Base-by-base conservation (phyloP, 2,113 vertebrate genomes). In the Esox niger region DNA sequence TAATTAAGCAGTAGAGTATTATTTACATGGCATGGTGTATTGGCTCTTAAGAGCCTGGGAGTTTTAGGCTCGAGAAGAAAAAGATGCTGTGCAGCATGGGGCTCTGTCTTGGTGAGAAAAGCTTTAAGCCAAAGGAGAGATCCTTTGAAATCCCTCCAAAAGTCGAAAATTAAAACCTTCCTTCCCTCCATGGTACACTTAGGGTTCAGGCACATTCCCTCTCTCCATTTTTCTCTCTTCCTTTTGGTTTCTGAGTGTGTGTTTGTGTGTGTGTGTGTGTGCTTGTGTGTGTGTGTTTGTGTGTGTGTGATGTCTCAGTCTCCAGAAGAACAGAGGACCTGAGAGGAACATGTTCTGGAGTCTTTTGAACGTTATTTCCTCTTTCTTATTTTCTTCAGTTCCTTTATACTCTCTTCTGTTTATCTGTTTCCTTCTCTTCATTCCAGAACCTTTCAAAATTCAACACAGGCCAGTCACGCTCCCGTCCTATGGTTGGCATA, bases 121-220 rank as follows among this genome's bases (percentile, higher is more conserved):
- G 76, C 76, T 76, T 77, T 70, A 75, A 74, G 38, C 58, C n/a
- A 30, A n/a, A 47, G 35, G 9, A 38, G 11, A 38, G 35, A 38
- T 64, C 66, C 62, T 84, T 76, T 77, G 67, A 86, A 81, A 81
- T 64, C 56, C 57, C 71, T 79, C 7, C 58, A 76, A 80, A 81
- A 83, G 59, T 73, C 64, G 80, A 82, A 83, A 86, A 90, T 90
- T 33, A 86, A 86, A 90, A 83, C 85, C 87, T 85, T 90, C 83
- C 84, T 75, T 71, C 61, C 56, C 73, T 85, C 76, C 70, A 58
- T 43, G 72, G 82, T 79, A 87, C 80, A 81, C 70, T 82, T 71
- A 58, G 72, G 77, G 85, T 87, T 88, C 86, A 88, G 72, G 64
- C 35, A 65, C 54, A 78, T 84, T 83, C 63, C 30, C 30, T 49